These are phyloP conservation scores for Thymelicus acteon DNA, from an alignment of 2,888 invertebrate species.

Conservation along the genomic window DNA sequence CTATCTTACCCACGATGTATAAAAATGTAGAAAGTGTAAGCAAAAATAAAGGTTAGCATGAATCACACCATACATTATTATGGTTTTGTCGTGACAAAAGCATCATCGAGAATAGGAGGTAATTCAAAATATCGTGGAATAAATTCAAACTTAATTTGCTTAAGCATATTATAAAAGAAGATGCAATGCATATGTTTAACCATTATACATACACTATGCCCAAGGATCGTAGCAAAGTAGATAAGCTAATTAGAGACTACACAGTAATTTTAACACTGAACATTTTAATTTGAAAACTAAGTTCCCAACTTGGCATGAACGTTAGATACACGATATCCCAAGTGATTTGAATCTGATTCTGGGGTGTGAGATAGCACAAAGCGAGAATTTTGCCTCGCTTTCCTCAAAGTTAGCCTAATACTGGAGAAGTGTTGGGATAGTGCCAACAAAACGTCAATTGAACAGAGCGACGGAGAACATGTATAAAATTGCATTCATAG, in stretches of 20 bases:
- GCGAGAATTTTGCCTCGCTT: slow-evolving; percentile 23
- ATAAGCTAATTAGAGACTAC: neutral
- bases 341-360: slow-evolving; percentile 16
- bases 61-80: too few species aligned
- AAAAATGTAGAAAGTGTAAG: too few species aligned
- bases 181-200: neutral
- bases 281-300: slow-evolving; percentile 11
- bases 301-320: slow-evolving; percentile 7
- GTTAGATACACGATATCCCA: slow-evolving; percentile 11
- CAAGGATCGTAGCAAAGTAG: neutral
- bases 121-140: too few species aligned
- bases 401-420: slow-evolving; percentile 32
- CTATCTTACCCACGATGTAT: too few species aligned
- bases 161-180: too few species aligned
- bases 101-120: too few species aligned
- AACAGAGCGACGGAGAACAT: slow-evolving; percentile 8
- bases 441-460: slow-evolving; percentile 28
- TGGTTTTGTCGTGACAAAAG: too few species aligned
- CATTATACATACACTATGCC: neutral
- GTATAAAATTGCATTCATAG: slow-evolving; percentile 12
- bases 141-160: too few species aligned
- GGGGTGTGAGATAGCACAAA: slow-evolving; percentile 18
- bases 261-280: neutral
- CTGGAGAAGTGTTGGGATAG: slow-evolving; percentile 23
- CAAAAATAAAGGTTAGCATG: too few species aligned